Base-by-base conservation (phyloP, 1,140 invertebrate genomes). In the Cepaea nemoralis region DNA sequence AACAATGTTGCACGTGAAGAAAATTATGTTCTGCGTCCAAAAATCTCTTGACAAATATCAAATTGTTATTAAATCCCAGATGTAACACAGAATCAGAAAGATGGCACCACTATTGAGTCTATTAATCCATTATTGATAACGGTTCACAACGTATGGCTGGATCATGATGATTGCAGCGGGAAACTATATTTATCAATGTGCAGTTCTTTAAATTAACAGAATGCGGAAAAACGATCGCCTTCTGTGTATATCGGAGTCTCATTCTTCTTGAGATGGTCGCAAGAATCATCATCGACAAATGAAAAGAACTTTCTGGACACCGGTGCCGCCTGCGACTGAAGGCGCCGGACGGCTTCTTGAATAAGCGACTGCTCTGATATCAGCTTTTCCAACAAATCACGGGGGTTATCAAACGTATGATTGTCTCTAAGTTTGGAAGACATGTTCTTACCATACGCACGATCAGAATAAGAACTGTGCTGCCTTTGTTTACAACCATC, bases 301-400 rank as follows among this genome's bases (percentile, higher is more conserved):
- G 59, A 31, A 31, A 70, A 70, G 27, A 40, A 39, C 40, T 70
- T 42, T 8, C 16, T 40, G 1, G 35, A 3, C 40, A 39, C 69
- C 6, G 35, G 69, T 40, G 69, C n/a, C 1, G 16, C 40, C 24
- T 70, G 35, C 24, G 63, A 27, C 31, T 83, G 83, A 19, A 85
- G 77, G 19, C 85, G 83, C n/a, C 81, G 77, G 27, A 86, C 85
- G 22, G 85, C 85, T 77, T 86, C 85, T 73, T 86, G 85, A 48
- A 86, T 86, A 27, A 86, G 70, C 19, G 83, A 83, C 31, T 86
- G 85, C 77, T 86, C 83, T 22, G 78, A 50, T 37, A 86, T 35
- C 35, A 86, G 75, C 70, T 83, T 63, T 70, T 83, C 80, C 24
- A 86, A 70, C 40, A 86, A 71, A 55, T 71, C 77, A 37, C 71